Evolutionary conservation across 2,797 vertebrate genomes (phyloP), one percentile per base, ranked within the genome.

Genomic region (Gallinago solitaria): DNA sequence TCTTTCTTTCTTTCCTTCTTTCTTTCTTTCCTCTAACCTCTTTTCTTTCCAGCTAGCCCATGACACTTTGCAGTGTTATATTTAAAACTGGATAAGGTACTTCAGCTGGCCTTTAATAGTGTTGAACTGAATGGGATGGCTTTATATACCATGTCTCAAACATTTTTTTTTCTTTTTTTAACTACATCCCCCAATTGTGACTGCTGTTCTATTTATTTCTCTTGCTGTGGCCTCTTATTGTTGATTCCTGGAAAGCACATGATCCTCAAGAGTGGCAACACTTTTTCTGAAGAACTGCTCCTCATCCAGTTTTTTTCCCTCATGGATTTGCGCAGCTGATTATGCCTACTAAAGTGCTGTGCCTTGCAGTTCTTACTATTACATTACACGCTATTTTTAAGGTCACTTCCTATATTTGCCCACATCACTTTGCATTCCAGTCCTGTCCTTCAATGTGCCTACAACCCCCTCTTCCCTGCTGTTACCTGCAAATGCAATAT

Each of bases 281-380:
- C 13, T 41, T 75, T 80, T 41, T 82, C 56, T 68, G 43, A 90
- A 89, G 53, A 87, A 45, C 56, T 65, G 64, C 16, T 86, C 67
- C 82, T 68, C 69, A 87, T 30, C 15, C 56, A 70, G 32, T 16
- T 84, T 79, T 70, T 51, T 35, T 4, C 8, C 14, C 53, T 39
- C 35, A 45, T 0, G 3, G 77, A 93, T 80, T 64, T 79, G 37
- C 82, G 78, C 83, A 90, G 81, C n/a, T 74, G 54, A 89, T 69
- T 56, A 89, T 56, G 32, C 54, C 35, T 48, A 73, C n/a, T 67
- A 9, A 93, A 94, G 47, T 1, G 2, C 59, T 50, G 37, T 47
- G 80, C 43, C 32, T 94, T 87, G 81, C 68, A 83, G 78, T 83
- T 69, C 78, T 84, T 27, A 50, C 76, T 84, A 94, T 79, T 84